Conservation (phyloP, 2,797 vertebrate genomes). For the Peromyscus aztecus region DNA sequence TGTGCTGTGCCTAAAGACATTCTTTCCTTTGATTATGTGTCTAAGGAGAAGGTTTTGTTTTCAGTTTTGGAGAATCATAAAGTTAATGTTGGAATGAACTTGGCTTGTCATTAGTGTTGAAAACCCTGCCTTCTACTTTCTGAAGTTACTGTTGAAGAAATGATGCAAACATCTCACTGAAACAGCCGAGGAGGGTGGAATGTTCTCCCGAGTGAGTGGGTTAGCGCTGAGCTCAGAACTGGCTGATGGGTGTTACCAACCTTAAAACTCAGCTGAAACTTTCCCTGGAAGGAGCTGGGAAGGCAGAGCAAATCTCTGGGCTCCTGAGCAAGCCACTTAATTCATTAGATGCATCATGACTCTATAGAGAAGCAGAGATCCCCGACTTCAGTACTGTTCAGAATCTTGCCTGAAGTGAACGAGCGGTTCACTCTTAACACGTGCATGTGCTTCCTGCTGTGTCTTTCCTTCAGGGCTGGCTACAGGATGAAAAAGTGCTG, state of each 20-base stretch:
- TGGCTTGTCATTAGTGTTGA: background rate
- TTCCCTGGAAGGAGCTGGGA: background rate
- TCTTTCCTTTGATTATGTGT: background rate
- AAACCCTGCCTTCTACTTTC: background rate
- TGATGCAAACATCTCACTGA: background rate
- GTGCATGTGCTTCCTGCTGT: conserved; percentile 42
- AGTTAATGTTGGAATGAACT: background rate
- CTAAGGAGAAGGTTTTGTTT: background rate
- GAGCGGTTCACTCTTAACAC: background rate
- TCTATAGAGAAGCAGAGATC: background rate
- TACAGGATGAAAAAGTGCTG: conserved; percentile 97
- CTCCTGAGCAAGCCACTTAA: background rate
- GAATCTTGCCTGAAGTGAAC: background rate
- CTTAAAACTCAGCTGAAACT: background rate
- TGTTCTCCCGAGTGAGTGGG: background rate
- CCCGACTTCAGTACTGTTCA: no score
- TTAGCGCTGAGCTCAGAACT: background rate
- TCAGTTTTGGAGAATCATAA: background rate
- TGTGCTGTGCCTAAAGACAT: background rate
- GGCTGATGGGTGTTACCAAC: background rate
- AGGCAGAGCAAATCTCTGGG: background rate
- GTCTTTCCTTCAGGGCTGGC: conserved; percentile 92
- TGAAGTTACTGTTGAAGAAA: background rate
- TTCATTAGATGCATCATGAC: background rate
- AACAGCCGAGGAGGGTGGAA: background rate